A percentile compares a stretch with the other conserved stretches of the same genome.
Evolutionary conservation across 2,797 vertebrate genomes (phyloP).

Genomic region (Heterohyrax brucei): DNA sequence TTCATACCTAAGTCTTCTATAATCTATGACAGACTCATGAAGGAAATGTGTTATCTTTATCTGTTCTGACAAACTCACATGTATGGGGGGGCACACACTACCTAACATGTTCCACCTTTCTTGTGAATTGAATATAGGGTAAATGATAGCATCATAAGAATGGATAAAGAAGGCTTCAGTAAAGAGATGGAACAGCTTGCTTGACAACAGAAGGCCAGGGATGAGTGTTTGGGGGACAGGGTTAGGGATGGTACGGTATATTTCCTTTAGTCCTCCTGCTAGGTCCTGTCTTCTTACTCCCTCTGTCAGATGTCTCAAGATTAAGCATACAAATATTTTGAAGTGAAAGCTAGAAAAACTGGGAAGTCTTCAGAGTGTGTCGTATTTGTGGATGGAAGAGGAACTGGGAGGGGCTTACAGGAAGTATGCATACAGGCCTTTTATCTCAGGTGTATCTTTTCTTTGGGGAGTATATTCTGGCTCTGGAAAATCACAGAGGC

Average conservation of each 20-base stretch:
- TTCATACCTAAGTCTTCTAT: too few relatives aligned
- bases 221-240: too few relatives aligned
- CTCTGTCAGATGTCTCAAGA: background rate
- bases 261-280: background rate
- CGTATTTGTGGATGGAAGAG: background rate
- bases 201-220: background rate
- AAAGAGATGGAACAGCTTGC: background rate
- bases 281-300: background rate
- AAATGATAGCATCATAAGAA: background rate
- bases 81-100: too few relatives aligned
- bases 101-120: too few relatives aligned
- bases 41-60: too few relatives aligned
- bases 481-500: conserved; percentile 7
- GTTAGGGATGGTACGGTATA: background rate
- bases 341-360: background rate
- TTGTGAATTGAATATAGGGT: background rate
- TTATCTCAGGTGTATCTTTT: background rate
- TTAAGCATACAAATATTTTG: background rate
- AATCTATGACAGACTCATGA: too few relatives aligned
- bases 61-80: too few relatives aligned
- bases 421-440: background rate
- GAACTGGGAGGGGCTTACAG: background rate
- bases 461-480: background rate
- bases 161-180: background rate
- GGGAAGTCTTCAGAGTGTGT: background rate